These are phyloP conservation scores for Gavia stellata DNA, from an alignment of 2,113 vertebrate genomes.

Conservation along the genomic window DNA sequence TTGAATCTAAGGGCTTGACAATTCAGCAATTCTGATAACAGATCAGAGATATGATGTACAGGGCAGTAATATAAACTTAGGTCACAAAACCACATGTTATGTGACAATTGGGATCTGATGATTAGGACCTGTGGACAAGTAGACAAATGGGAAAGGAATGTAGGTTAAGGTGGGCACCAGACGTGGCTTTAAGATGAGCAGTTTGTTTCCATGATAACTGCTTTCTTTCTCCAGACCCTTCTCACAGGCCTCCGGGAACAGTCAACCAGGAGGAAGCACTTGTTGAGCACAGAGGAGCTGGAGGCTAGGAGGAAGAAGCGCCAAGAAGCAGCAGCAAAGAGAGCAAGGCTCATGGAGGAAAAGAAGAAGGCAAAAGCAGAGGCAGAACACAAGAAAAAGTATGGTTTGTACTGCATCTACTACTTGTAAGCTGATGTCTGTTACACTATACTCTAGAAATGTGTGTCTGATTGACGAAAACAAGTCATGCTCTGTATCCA, in stretches of 20 bases:
- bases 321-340: conserved; percentile 82
- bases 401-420: neutral
- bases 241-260: conserved; percentile 51
- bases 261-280: conserved; percentile 71
- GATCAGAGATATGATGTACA: neutral
- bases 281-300: conserved; percentile 77
- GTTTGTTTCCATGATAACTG: neutral
- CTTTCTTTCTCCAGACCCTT: conserved; percentile 64
- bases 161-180: neutral
- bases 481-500: neutral
- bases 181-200: neutral
- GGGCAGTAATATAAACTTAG: neutral
- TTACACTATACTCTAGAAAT: neutral
- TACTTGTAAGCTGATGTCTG: neutral
- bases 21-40: neutral
- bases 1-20: neutral
- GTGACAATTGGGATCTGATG: neutral
- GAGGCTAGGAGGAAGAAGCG: conserved; percentile 71
- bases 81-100: neutral
- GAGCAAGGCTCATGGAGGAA: conserved; percentile 78
- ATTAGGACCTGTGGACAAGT: neutral
- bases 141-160: neutral
- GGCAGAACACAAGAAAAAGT: conserved; percentile 83
- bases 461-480: neutral
- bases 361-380: conserved; percentile 74